Evolutionary conservation across 2,797 vertebrate genomes (phyloP).

Genomic region (Myripristis murdjan): DNA sequence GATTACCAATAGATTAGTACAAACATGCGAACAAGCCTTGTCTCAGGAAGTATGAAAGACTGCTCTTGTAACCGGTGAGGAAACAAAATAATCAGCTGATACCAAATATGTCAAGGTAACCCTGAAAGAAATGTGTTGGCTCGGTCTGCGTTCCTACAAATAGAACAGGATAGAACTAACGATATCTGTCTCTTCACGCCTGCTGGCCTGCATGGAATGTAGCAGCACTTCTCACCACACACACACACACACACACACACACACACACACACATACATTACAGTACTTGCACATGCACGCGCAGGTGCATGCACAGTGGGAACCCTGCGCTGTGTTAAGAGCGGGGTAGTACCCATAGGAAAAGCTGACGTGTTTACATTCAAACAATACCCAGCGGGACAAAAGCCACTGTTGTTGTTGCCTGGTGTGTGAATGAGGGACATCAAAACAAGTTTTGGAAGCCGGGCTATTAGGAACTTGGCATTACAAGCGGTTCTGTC

Average conservation of each 20-base stretch:
- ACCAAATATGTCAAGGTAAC: constrained; percentile 12
- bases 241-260: not conserved
- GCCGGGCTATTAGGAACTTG: not conserved
- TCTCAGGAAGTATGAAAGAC: no score
- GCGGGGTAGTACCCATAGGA: constrained; percentile 55
- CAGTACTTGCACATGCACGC: constrained; percentile 10
- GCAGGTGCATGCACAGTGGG: not conserved
- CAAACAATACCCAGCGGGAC: constrained; percentile 64
- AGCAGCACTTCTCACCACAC: constrained; percentile 12
- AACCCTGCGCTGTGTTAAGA: constrained; percentile 22
- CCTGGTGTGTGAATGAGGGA: constrained; percentile 31
- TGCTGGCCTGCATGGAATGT: constrained; percentile 61
- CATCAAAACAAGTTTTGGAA: constrained; percentile 44
- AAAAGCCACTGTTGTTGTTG: constrained; percentile 57
- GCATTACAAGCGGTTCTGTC: constrained; percentile 2
- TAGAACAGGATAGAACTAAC: constrained; percentile 40
- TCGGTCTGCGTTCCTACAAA: constrained; percentile 28
- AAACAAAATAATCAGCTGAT: constrained; percentile 12
- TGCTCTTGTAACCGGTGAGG: not conserved
- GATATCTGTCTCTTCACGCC: constrained; percentile 59
- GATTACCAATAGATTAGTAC: no score
- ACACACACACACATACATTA: not conserved
- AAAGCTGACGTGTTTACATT: constrained; percentile 74
- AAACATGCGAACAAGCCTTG: not conserved
- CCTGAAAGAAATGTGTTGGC: constrained; percentile 17